Evolutionary conservation across 30 jellyfish, hydroid and myxozoan species (phyloP).

Genomic region (Clytia hemisphaerica): DNA sequence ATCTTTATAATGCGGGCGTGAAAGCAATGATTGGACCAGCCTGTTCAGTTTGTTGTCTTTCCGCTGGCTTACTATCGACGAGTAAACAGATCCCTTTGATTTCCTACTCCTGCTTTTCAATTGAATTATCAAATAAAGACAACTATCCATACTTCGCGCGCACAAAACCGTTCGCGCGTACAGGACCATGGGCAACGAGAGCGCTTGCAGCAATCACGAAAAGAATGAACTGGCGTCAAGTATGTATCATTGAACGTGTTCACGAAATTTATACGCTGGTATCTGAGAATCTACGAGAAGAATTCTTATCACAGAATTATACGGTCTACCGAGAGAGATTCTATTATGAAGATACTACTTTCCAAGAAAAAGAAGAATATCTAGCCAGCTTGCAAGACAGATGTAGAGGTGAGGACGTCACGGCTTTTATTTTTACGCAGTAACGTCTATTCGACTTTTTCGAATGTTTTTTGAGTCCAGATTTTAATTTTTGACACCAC

Average conservation of each 20-base stretch:
- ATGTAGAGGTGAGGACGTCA: no score
- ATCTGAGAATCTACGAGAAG: no score
- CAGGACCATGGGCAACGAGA: conserved; percentile 65
- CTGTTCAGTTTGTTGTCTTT: conserved; percentile 66
- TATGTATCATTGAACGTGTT: conserved; percentile 54
- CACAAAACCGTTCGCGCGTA: conserved; percentile 86
- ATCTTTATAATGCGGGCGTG: conserved; percentile 40
- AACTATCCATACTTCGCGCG: conserved; percentile 72
- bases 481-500: no score
- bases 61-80: conserved; percentile 70
- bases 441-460: no score
- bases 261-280: conserved; percentile 53
- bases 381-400: no score
- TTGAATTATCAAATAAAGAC: conserved; percentile 42
- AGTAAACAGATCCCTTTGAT: conserved; percentile 62
- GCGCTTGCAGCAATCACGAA: conserved; percentile 41
- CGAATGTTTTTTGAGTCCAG: no score
- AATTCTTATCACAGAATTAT: no score
- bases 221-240: conserved; percentile 57
- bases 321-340: no score
- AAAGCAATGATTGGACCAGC: conserved; percentile 82
- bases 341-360: no score
- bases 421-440: no score
- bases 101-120: conserved; percentile 76
- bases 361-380: no score